Conservation (phyloP, 2,888 invertebrate genomes). For the Trilocha varians region DNA sequence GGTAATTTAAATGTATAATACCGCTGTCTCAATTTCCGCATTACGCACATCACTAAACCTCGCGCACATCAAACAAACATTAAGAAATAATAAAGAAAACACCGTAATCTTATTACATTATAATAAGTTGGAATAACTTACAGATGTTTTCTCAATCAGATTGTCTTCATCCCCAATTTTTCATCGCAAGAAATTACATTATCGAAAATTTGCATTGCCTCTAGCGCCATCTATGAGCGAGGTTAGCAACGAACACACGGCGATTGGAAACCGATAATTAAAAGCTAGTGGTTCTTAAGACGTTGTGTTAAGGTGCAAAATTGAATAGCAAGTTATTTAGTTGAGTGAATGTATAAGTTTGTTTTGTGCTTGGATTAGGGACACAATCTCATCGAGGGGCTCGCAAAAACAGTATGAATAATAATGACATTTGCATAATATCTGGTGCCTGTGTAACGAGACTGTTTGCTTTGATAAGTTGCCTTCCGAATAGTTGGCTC, state of each 20-base stretch:
- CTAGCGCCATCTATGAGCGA: conserved; percentile 61
- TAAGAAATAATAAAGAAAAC: conserved; percentile 58
- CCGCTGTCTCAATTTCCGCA: conserved; percentile 17
- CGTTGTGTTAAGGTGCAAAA: conserved; percentile 18
- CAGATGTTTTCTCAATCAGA: conserved; percentile 67
- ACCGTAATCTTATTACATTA: conserved; percentile 66
- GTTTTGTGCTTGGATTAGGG: conserved; percentile 55
- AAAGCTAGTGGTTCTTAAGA: conserved; percentile 8
- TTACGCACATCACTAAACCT: conserved; percentile 21
- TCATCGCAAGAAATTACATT: conserved; percentile 64
- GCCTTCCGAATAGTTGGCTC: conserved; percentile 36
- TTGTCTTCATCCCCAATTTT: conserved; percentile 57
- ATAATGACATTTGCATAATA: conserved; percentile 70
- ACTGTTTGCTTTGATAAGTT: conserved; percentile 61
- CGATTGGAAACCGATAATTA: conserved; percentile 8
- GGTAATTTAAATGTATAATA: not conserved
- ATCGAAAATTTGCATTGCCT: conserved; percentile 66
- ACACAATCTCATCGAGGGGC: conserved; percentile 48
- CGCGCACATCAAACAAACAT: conserved; percentile 55
- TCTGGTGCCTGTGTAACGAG: conserved; percentile 50
- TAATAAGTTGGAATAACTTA: conserved; percentile 64
- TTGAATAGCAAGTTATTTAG: conserved; percentile 11
- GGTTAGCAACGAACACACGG: conserved; percentile 26
- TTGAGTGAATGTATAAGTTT: conserved; percentile 25
- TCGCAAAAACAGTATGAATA: conserved; percentile 70